These are phyloP conservation scores for Neomonachus schauinslandi DNA, from an alignment of 2,113 vertebrate species.

Conservation along the genomic window DNA sequence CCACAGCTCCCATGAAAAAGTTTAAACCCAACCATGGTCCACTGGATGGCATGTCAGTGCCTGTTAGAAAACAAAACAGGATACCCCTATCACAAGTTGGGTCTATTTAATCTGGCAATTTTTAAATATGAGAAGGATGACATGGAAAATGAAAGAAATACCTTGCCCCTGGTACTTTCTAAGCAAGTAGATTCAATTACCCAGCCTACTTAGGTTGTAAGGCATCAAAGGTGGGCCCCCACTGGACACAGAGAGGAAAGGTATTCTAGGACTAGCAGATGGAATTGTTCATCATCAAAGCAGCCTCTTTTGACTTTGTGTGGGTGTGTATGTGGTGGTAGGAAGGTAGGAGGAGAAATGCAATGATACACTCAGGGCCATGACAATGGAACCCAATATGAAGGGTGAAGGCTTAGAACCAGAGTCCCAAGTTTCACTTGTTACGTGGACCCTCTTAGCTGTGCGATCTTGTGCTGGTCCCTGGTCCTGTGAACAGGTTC, in stretches of 20 bases:
- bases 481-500: background rate
- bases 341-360: background rate
- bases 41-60: background rate
- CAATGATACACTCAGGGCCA: background rate
- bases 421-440: background rate
- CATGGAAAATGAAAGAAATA: background rate
- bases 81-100: background rate
- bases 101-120: background rate
- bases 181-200: background rate
- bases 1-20: background rate
- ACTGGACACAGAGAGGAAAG: background rate
- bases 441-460: background rate
- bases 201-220: background rate
- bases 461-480: background rate
- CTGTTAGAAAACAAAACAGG: background rate
- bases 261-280: background rate
- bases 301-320: background rate
- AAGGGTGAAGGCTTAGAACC: background rate
- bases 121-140: background rate
- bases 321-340: no score
- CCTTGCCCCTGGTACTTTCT: background rate
- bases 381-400: background rate
- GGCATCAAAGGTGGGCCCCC: background rate
- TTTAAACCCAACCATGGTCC: background rate
- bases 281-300: background rate